Evolutionary conservation across 2,888 invertebrate genomes (phyloP).

Genomic region (Temnothorax rugatulus): DNA sequence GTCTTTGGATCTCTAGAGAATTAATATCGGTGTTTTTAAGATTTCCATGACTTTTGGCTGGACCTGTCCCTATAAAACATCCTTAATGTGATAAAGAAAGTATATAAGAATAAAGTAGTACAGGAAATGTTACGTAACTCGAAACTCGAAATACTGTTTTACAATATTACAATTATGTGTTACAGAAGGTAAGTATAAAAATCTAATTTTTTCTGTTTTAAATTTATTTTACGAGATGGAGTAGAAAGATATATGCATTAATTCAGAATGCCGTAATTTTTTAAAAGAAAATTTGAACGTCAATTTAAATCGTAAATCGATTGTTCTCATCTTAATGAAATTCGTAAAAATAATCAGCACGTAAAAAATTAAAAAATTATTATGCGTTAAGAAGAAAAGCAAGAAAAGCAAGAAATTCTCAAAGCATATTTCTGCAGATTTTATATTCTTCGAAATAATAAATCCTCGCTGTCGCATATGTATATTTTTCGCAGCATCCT

Average conservation of each 20-base stretch:
- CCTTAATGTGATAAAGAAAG: not conserved
- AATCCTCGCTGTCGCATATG: not conserved
- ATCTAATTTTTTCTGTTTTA: not conserved
- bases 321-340: not conserved
- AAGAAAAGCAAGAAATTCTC: not conserved
- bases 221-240: not conserved
- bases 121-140: not conserved
- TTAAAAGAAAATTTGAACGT: not conserved
- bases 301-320: not conserved
- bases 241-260: not conserved
- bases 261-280: not conserved
- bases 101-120: not conserved
- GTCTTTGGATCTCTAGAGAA: too few relatives aligned
- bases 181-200: not conserved
- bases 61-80: too few relatives aligned
- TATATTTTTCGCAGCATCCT: conserved; percentile 21
- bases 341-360: not conserved
- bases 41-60: too few relatives aligned
- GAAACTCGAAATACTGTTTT: not conserved
- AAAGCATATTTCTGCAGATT: not conserved
- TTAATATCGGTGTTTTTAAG: too few relatives aligned
- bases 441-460: not conserved
- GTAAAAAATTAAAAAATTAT: not conserved
- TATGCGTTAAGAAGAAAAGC: not conserved
- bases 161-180: not conserved